phyloP scores from a whole-genome alignment of 2,888 invertebrate genomes.

The Lordiphosa andalusiaca region DNA sequence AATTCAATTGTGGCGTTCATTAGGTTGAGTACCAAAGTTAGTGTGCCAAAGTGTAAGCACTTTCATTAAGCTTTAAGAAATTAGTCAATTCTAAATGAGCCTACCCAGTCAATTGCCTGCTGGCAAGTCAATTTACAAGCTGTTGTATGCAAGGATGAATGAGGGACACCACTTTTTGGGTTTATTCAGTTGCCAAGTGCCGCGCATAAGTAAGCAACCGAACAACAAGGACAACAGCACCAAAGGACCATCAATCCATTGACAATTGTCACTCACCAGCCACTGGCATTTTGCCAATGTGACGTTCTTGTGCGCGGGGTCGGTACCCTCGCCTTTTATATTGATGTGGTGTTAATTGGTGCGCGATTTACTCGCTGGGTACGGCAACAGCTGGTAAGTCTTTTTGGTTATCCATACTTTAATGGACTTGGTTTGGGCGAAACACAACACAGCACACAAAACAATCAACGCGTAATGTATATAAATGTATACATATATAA shows the following conservation, averaged over 20 bases:
- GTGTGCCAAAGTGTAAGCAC: too few relatives aligned
- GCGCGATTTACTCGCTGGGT: conserved; percentile 55
- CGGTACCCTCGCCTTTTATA: conserved; percentile 38
- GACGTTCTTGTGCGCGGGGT: background rate
- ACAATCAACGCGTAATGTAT: background rate
- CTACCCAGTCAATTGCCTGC: conserved; percentile 36
- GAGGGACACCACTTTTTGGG: conserved; percentile 23
- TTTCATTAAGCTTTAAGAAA: background rate
- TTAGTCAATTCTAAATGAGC: conserved; percentile 24
- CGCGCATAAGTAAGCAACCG: conserved; percentile 38
- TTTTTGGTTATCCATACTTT: conserved; percentile 14
- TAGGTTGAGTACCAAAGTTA: too few relatives aligned
- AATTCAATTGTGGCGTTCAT: too few relatives aligned
- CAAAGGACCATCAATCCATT: conserved; percentile 46
- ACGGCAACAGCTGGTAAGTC: conserved; percentile 44
- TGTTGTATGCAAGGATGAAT: background rate
- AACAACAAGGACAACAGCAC: conserved; percentile 1
- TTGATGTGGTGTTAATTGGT: conserved; percentile 64
- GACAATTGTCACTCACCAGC: conserved; percentile 47
- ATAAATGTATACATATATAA: background rate
- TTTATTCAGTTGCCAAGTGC: conserved; percentile 45
- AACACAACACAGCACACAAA: background rate
- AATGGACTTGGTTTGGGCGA: conserved; percentile 18
- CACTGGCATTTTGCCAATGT: conserved; percentile 42
- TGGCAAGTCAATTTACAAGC: conserved; percentile 19